Evolutionary conservation across 2,113 vertebrate genomes (phyloP), one percentile per base, ranked within the genome.

Genomic region (Corynorhinus townsendii): DNA sequence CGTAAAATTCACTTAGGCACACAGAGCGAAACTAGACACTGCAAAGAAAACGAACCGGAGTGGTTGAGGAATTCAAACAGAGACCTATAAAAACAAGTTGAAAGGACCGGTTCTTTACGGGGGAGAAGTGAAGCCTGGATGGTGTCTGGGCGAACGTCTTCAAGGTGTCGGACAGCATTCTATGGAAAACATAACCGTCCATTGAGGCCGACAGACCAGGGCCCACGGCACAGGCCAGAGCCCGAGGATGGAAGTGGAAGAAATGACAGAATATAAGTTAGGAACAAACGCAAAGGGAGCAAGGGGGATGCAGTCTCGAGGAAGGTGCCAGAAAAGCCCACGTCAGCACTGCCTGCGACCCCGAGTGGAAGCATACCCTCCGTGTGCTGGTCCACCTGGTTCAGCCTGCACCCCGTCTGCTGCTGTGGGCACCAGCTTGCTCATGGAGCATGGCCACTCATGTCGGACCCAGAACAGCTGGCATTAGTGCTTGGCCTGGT

Each of bases 1-100:
- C 71, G 4, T 93, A 83, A 83, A 89, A 86, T 75, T 95, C 91
- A 66, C 52, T 59, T 35, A 26, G 73, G 79, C 62, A 75, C 59
- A 79, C 49, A 62, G 28, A 47, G 38, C 71, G 85, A 96, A 73
- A 76, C 40, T 38, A 62, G 80, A 90, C 86, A 68, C 40, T 72
- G 49, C 56, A n/a, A 76, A 86, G 56, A 56, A 89, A 83, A 92
- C 26, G 24, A 76, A 73, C 64, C 56, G 22, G 35, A 40, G 52
- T 79, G 45, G 28, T 45, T 47, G 90, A 95, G 54, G 77, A 85
- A 79, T 49, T 72, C 54, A 64, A 86, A 87, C 62, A 66, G 71
- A 84, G 77, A 75, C 17, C 15, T 33, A 2, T n/a, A 47, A 68
- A n/a, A 49, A 49, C 19, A 8, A 68, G 43, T 59, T 40, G 35